phyloP scores from a whole-genome alignment of 2,113 vertebrate species.

The Neodon shergylaensis region DNA sequence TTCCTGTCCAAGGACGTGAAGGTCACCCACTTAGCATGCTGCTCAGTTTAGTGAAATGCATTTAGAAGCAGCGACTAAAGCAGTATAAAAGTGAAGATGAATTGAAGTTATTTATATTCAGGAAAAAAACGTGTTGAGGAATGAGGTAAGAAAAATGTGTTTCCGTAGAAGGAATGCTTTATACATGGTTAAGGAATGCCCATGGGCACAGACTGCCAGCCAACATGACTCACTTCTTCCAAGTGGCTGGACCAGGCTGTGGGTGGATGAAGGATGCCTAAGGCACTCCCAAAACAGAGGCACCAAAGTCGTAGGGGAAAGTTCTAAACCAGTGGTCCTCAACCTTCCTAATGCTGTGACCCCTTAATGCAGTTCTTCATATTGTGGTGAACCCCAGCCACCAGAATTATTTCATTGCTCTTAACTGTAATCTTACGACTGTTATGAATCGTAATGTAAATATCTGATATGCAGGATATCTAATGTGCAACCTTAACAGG shows the following conservation, averaged over 20 bases:
- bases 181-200: conserved; percentile 38
- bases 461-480: neutral
- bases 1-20: conserved; percentile 42
- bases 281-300: neutral
- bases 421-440: neutral
- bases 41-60: conserved; percentile 63
- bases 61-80: conserved; percentile 58
- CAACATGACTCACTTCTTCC: conserved; percentile 11
- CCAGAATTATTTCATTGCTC: neutral
- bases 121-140: conserved; percentile 57
- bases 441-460: neutral
- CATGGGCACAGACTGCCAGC: neutral
- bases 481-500: neutral
- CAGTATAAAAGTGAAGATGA: conserved; percentile 73
- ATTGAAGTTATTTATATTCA: conserved; percentile 77
- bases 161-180: conserved; percentile 32
- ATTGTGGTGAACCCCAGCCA: neutral
- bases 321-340: neutral
- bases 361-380: neutral
- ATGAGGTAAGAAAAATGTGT: conserved; percentile 67
- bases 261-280: neutral
- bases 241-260: neutral
- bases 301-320: neutral
- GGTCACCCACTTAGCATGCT: conserved; percentile 70
- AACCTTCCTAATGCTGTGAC: neutral